Evolutionary conservation across 2,113 vertebrate species (phyloP), one percentile per base, ranked within the genome.

Genomic region (Gavialis gangeticus): DNA sequence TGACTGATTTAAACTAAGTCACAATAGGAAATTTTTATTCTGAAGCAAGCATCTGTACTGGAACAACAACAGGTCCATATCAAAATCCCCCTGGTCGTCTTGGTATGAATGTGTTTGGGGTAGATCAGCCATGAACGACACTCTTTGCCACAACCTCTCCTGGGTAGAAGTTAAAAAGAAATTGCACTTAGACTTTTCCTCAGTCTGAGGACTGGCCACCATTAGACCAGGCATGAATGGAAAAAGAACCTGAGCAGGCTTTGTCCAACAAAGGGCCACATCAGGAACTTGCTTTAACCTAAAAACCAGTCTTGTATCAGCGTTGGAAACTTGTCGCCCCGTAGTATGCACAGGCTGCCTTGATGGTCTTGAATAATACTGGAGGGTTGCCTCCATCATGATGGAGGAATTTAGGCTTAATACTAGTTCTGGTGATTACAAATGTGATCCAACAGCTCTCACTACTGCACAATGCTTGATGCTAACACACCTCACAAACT

Each of bases 1-100:
- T n/a, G 59, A 67, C 7, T 55, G 21, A 80, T 84, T 91, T 84
- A 75, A 82, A 66, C 62, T 92, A 69, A 88, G 71, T 86, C 58
- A 60, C 63, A 89, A 55, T n/a, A 15, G 76, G 62, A 28, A 34
- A 80, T 24, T n/a, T 73, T 84, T 66, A 92, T 55, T 58, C 11
- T 56, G 18, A 79, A 62, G 58, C 60, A 79, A 13, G 10, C 64
- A 64, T 76, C 28, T 24, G 17, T 5, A 60, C 14, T 82, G 76
- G 81, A 58, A 54, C 58, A 85, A 62, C 22, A 56, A 27, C 8
- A 54, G 6, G 34, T 22, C 62, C 80, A 55, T 94, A 82, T 10
- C 8, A 81, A 95, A 93, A 15, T n/a, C 10, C 21, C 64, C 21
- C 10, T 24, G 0, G 0, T 76, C 27, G 6, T 21, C 30, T 27